Evolutionary conservation across 2,888 invertebrate genomes (phyloP).

Genomic region (Tribolium freemani): DNA sequence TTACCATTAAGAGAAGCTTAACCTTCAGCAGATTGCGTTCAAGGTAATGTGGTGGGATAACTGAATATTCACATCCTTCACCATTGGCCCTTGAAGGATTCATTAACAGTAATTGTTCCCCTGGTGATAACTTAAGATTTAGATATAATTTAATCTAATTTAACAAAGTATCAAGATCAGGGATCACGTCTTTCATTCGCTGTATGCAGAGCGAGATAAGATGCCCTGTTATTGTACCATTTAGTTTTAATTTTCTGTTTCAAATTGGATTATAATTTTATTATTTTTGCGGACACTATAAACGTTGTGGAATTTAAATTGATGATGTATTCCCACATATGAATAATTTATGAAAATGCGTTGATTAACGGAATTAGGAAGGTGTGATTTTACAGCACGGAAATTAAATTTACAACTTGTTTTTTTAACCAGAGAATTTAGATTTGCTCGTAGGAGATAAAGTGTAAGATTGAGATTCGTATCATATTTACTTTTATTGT

Average conservation of each 20-base stretch:
- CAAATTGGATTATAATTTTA: too few relatives aligned
- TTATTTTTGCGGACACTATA: too few relatives aligned
- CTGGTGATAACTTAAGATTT: not conserved
- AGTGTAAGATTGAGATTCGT: not conserved
- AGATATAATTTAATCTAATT: too few relatives aligned
- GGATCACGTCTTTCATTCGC: too few relatives aligned
- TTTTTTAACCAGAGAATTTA: not conserved
- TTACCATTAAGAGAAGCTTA: not conserved
- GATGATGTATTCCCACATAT: not conserved
- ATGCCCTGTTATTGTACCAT: not conserved
- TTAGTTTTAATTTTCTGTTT: too few relatives aligned
- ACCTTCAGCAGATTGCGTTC: not conserved
- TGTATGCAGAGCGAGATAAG: too few relatives aligned
- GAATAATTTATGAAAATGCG: not conserved
- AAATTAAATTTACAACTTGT: not conserved
- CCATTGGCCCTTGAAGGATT: not conserved
- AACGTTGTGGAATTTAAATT: not conserved
- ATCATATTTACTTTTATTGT: not conserved
- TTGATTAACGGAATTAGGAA: not conserved
- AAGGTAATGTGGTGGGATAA: not conserved
- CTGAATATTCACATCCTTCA: not conserved
- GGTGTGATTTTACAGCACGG: not conserved
- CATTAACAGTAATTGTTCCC: not conserved
- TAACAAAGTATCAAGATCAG: too few relatives aligned
- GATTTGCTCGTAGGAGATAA: not conserved